Base-by-base conservation (phyloP, 2,888 invertebrate genomes). In the Pterobdella sp. region DNA sequence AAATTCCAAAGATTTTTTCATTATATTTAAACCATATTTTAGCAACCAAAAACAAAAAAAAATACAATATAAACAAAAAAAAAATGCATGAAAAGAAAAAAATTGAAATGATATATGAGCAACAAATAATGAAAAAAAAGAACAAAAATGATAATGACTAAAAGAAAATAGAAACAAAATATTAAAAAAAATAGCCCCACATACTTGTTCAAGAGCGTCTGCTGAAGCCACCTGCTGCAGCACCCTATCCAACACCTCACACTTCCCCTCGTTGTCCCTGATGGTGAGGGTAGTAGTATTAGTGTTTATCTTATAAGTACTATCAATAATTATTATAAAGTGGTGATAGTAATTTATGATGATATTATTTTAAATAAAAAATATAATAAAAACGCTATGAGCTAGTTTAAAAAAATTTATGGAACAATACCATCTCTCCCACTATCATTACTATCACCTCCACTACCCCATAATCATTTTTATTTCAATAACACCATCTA, bases 161-260 rank as follows among this genome's bases (percentile, higher is more conserved):
- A n/a, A n/a, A n/a, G n/a, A 37, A 1, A 37, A 70, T n/a, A n/a
- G n/a, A n/a, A n/a, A n/a, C n/a, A n/a, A n/a, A n/a, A n/a, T n/a
- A n/a, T n/a, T n/a, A n/a, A n/a, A n/a, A n/a, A n/a, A n/a, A n/a
- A n/a, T n/a, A n/a, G n/a, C n/a, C n/a, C n/a, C n/a, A n/a, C n/a
- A 4, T n/a, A 56, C 60, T 26, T 56, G 60, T 56, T 56, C 60
- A 7, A 56, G 60, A 52, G 72, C 68, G 10, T 73, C 72, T 18
- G 68, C 72, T 18, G 66, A 22, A 0, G 88, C 85, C 29, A 89
- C 84, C 79, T 87, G 85, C 81, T 88, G 88, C 74, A 89, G 86
- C 76, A 89, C 82, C 76, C 86, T 85, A 79, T 89, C 88, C 86
- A 89, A 88, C 26, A 88, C 83, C 80, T 88, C 88, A 83, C 89